Evolutionary conservation across 2,888 invertebrate genomes (phyloP), one percentile per base, ranked within the genome.

Genomic region (Cecidostiba fungosa): DNA sequence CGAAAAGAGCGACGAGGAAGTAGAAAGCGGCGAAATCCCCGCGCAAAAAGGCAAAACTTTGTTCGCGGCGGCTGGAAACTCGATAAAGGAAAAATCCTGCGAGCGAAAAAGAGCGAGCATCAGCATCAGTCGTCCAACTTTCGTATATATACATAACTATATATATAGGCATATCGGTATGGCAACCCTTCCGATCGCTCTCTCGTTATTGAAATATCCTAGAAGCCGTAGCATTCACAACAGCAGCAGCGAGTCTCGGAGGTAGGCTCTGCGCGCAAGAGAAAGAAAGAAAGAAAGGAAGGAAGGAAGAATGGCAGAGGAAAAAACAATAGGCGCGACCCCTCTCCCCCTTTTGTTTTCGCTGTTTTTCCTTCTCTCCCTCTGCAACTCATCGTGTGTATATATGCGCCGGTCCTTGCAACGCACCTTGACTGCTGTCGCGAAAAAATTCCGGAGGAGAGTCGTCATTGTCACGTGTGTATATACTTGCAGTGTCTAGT

Each of bases 131-230:
- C 54, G 54, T 10, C 54, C 54, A 6, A n/a, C 54, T 59, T n/a
- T 59, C 1, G n/a, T 59, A 19, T 6, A 6, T 59, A 50, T 50
- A 50, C 4, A 19, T 16, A 50, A n/a, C n/a, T 50, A 50, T 50
- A 50, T 4, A 6, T 19, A 54, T 59, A 59, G 54, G 23, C 23
- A n/a, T 59, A 8, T 23, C 54, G n/a, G 54, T n/a, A 59, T 8
- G 16, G 19, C 54, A 59, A 59, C 54, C 54, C 54, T 59, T 59
- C 54, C 50, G 19, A 50, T 50, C 50, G 54, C n/a, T 59, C 54
- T 59, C 23, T 36, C 23, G 62, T 62, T 62, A 77, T 77, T 77
- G 77, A 77, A 77, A 77, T 62, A 62, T 77, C 77, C 77, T 77
- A 77, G 77, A 6, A 39, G 14, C 54, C 8, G 50, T 26, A 16